A percentile compares a stretch with the other conserved stretches of the same genome.
Evolutionary conservation across 2,888 invertebrate genomes (phyloP).

Genomic region (Rhagonycha lutea): DNA sequence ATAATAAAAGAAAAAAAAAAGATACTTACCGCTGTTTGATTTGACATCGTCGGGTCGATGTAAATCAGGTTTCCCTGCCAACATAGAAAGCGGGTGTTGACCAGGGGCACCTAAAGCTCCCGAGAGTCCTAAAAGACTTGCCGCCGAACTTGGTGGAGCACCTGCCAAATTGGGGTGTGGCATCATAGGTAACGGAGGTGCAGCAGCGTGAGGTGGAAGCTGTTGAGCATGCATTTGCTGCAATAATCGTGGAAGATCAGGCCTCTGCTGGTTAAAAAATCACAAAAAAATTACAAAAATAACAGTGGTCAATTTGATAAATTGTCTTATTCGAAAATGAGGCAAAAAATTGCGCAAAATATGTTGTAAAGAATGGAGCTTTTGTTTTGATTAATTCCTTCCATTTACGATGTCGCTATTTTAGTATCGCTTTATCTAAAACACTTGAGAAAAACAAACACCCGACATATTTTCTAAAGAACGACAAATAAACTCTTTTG

Average conservation of each 20-base stretch:
- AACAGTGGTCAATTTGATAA: background rate
- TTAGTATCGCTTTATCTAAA: constrained; percentile 18
- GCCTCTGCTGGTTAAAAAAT: constrained; percentile 74
- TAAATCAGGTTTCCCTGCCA: constrained; percentile 76
- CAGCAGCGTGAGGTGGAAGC: constrained; percentile 73
- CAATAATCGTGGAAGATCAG: constrained; percentile 77
- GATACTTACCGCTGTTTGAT: constrained; percentile 69
- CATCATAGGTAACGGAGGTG: constrained; percentile 72
- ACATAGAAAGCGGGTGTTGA: constrained; percentile 74
- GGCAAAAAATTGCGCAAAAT: background rate
- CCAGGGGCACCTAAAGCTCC: constrained; percentile 67
- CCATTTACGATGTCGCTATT: constrained; percentile 19
- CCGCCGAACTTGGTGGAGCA: constrained; percentile 58
- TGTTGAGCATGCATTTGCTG: constrained; percentile 94
- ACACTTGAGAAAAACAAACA: constrained; percentile 12
- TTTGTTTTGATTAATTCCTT: constrained; percentile 45
- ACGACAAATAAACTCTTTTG: constrained; percentile 12
- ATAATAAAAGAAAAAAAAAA: background rate
- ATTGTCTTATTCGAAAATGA: background rate
- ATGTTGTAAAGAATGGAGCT: constrained; percentile 25
- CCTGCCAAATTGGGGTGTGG: constrained; percentile 66
- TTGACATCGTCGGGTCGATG: constrained; percentile 76
- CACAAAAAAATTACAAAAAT: constrained; percentile 11
- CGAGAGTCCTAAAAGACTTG: constrained; percentile 62
- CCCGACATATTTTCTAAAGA: constrained; percentile 11